Conservation (phyloP, 2,797 vertebrate species). For the Rousettus madagascariensis region DNA sequence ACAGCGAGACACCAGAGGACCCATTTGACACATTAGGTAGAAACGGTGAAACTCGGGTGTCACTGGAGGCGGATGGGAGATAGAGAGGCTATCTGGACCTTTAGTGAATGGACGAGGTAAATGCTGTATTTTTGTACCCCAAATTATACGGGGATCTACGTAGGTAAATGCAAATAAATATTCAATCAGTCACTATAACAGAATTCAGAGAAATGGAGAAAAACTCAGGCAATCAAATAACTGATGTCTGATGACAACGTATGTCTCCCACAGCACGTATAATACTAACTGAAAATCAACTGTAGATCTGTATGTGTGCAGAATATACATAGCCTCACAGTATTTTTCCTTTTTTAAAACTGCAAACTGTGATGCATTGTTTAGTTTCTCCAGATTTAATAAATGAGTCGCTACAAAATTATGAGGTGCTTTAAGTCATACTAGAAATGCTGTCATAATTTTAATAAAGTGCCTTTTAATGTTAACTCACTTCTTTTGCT, state of each 20-base stretch:
- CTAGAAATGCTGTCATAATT: conserved; percentile 46
- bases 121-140: background rate
- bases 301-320: background rate
- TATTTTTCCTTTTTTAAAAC: background rate
- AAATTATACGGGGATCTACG: background rate
- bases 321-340: background rate
- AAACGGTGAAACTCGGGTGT: background rate
- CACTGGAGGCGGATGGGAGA: too few relatives aligned
- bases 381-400: conserved; percentile 32
- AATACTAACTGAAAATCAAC: conserved; percentile 40
- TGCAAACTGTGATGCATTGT: background rate
- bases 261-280: background rate
- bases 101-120: background rate
- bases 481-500: conserved; percentile 40
- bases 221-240: conserved; percentile 23
- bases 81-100: background rate
- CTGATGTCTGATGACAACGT: background rate
- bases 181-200: background rate
- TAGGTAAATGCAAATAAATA: background rate
- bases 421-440: conserved; percentile 49
- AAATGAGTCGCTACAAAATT: conserved; percentile 38
- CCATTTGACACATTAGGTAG: background rate
- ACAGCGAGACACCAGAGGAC: background rate
- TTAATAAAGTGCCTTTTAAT: conserved; percentile 59
- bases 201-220: background rate